Conservation (phyloP, 2,888 invertebrate species). For the Hydriomena furcata region DNA sequence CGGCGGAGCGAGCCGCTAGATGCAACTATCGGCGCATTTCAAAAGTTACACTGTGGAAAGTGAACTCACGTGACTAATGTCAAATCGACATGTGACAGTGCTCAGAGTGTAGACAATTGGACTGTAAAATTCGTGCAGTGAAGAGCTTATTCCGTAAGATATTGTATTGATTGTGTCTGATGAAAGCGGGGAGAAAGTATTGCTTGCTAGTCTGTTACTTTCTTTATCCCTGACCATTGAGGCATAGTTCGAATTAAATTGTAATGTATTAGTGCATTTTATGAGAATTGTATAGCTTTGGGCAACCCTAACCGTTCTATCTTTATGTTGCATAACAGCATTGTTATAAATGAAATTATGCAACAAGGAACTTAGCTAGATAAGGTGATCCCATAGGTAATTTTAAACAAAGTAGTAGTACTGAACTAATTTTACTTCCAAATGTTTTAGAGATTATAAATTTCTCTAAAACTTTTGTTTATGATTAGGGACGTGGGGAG, state of each 20-base stretch:
- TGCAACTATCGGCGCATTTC: slow-evolving; percentile 1
- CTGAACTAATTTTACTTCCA: too few species aligned
- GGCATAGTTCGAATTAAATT: slow-evolving; percentile 4
- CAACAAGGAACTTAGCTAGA: not conserved
- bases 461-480: too few species aligned
- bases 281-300: not conserved
- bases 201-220: not conserved
- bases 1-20: slow-evolving; percentile 5
- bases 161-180: slow-evolving; percentile 6
- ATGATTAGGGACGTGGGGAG: too few species aligned
- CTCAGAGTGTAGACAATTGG: slow-evolving; percentile 5
- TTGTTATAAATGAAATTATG: slow-evolving; percentile 6
- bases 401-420: too few species aligned
- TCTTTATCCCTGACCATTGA: not conserved
- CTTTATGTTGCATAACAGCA: not conserved
- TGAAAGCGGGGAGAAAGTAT: not conserved
- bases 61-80: slow-evolving; percentile 19
- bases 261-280: slow-evolving; percentile 4
- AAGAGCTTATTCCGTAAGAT: slow-evolving; percentile 33
- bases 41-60: slow-evolving; percentile 16
- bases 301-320: slow-evolving; percentile 9
- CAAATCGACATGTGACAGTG: slow-evolving; percentile 22
- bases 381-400: not conserved
- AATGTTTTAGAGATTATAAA: too few species aligned
- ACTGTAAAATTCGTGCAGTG: slow-evolving; percentile 25